Conservation (phyloP, 1,140 invertebrate genomes). For the Leptinotarsa undecemlineata region DNA sequence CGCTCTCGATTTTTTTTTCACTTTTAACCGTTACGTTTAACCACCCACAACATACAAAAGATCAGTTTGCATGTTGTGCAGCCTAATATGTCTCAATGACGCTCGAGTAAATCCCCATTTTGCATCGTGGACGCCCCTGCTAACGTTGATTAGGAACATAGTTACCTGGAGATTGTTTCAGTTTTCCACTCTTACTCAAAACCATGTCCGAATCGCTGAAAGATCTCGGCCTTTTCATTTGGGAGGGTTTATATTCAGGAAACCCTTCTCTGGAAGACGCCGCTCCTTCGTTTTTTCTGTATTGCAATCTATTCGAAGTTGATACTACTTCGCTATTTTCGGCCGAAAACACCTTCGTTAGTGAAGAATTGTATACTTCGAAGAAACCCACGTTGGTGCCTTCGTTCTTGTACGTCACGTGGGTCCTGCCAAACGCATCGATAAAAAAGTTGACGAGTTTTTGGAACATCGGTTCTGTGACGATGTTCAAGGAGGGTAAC, state of each 20-base stretch:
- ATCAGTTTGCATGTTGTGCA: too few relatives aligned
- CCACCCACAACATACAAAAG: too few relatives aligned
- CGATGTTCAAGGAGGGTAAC: conserved; percentile 39
- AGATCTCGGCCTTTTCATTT: conserved; percentile 26
- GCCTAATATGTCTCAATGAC: too few relatives aligned
- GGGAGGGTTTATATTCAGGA: conserved; percentile 8
- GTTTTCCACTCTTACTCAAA: not conserved
- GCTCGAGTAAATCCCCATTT: too few relatives aligned
- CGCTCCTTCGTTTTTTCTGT: too few relatives aligned
- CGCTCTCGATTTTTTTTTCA: too few relatives aligned
- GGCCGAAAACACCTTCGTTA: not conserved
- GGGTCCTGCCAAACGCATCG: not conserved
- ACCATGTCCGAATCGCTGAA: not conserved
- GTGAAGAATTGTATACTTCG: not conserved
- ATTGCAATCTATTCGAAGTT: too few relatives aligned
- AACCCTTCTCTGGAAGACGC: too few relatives aligned
- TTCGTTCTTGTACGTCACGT: not conserved
- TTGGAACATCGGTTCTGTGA: conserved; percentile 25
- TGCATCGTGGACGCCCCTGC: too few relatives aligned
- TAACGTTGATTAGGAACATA: too few relatives aligned
- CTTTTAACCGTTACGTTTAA: too few relatives aligned
- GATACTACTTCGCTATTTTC: too few relatives aligned
- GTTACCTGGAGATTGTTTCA: not conserved
- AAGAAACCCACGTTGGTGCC: not conserved
- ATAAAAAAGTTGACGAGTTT: conserved; percentile 38